Percentiles rank a stretch among this genome's conserved stretches.
These are phyloP conservation scores for Smithornis capensis DNA, from an alignment of 2,113 vertebrate genomes.

Conservation along the genomic window DNA sequence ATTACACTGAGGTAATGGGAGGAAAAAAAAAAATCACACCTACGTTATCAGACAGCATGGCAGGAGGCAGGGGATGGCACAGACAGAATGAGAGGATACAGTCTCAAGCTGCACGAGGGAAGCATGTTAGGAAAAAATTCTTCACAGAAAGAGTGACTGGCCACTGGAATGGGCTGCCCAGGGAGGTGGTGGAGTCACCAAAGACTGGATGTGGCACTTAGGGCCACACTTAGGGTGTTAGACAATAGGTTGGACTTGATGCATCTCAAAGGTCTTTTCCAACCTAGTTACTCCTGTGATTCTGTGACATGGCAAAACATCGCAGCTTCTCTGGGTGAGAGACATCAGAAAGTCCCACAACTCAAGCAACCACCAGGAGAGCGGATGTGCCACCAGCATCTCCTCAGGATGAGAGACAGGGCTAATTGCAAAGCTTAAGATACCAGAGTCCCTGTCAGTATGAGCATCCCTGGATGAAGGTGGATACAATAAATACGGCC, in stretches of 20 bases:
- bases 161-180: too few species aligned
- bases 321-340: accelerated
- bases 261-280: too few species aligned
- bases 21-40: not conserved
- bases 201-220: too few species aligned
- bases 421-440: not conserved
- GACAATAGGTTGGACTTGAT: too few species aligned
- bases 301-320: not conserved
- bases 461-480: accelerated
- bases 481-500: not conserved
- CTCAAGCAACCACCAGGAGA: not conserved
- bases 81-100: not conserved
- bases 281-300: too few species aligned
- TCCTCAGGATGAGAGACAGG: not conserved
- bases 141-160: too few species aligned
- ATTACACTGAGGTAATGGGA: not conserved
- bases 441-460: not conserved
- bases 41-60: accelerated
- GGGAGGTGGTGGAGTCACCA: too few species aligned
- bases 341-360: not conserved
- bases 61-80: not conserved
- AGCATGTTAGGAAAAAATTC: too few species aligned
- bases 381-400: not conserved
- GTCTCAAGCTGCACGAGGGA: too few species aligned
- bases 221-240: too few species aligned